Conservation (phyloP, 2,113 vertebrate genomes). For the Leptodactylus fuscus region DNA sequence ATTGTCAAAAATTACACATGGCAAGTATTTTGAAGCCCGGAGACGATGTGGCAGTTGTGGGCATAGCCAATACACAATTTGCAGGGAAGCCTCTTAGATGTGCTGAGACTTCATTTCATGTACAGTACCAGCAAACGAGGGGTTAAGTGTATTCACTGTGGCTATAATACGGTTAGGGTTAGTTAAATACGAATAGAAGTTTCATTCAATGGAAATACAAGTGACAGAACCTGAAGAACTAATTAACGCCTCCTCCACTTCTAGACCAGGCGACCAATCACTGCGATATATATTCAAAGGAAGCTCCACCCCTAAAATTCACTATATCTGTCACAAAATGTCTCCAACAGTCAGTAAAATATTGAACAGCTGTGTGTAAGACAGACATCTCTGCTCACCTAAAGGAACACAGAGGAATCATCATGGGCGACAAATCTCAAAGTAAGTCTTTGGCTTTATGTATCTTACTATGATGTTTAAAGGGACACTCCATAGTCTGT, state of each 20-base stretch:
- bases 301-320: neutral
- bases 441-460: neutral
- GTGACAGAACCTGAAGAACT: conserved; percentile 54
- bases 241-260: neutral
- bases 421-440: neutral
- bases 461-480: too few relatives aligned
- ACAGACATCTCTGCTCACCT: conserved; percentile 1
- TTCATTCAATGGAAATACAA: conserved; percentile 33
- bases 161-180: neutral
- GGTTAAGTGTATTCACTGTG: neutral
- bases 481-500: too few relatives aligned
- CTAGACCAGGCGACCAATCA: neutral
- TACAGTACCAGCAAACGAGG: too few relatives aligned
- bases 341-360: neutral
- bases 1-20: too few relatives aligned
- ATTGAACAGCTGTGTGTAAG: neutral
- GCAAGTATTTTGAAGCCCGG: too few relatives aligned
- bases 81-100: neutral
- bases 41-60: too few relatives aligned
- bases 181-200: conserved; percentile 46
- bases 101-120: too few relatives aligned
- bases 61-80: too few relatives aligned
- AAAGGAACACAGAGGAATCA: neutral
- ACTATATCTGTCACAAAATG: conserved; percentile 15
- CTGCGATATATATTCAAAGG: neutral